These are phyloP conservation scores for Falcunculus frontatus DNA, from an alignment of 2,113 vertebrate species.

Conservation along the genomic window DNA sequence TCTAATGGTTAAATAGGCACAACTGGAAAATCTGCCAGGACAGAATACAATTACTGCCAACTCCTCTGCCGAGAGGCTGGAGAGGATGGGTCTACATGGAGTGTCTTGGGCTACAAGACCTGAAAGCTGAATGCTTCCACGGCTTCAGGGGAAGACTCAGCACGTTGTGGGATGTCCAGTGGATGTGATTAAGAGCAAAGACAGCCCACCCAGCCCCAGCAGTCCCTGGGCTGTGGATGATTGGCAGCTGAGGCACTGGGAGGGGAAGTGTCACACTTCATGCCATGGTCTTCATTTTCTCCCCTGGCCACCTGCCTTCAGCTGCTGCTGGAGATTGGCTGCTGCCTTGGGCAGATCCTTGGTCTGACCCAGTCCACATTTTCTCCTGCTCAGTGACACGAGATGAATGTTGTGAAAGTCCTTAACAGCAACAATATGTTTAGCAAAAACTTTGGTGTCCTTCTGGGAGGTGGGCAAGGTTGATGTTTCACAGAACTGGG, in stretches of 20 bases:
- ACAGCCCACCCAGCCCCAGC: not conserved
- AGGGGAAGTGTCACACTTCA: not conserved
- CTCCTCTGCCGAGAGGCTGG: not conserved
- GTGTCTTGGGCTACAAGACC: not conserved
- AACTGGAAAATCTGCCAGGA: not conserved
- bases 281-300: not conserved
- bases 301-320: not conserved
- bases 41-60: not conserved
- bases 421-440: not conserved
- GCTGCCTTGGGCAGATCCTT: not conserved
- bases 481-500: not conserved
- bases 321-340: not conserved
- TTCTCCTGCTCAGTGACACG: not conserved
- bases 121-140: not conserved
- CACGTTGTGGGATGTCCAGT: rapidly evolving
- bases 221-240: not conserved
- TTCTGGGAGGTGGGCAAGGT: not conserved
- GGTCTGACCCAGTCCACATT: not conserved
- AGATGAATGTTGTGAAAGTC: not conserved
- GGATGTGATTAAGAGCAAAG: not conserved
- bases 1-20: not conserved
- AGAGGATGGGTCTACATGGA: rapidly evolving
- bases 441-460: not conserved
- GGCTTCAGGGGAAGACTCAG: not conserved
- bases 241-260: not conserved